These are phyloP conservation scores for Agonopterix heracliana DNA, from an alignment of 2,888 invertebrate species.

Conservation along the genomic window DNA sequence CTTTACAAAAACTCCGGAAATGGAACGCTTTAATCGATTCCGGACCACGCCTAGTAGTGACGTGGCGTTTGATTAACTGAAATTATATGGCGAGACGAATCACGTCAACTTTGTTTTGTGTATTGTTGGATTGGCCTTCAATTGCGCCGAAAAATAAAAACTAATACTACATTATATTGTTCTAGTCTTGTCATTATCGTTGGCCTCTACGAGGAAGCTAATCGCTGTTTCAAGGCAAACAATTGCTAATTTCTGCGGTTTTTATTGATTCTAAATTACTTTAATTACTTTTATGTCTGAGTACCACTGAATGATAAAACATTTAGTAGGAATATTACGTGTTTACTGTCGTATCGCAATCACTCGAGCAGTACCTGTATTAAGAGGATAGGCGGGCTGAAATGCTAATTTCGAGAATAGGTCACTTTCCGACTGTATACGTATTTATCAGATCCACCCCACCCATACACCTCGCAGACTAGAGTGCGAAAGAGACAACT, in stretches of 20 bases:
- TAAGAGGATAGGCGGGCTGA: no score
- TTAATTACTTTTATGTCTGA: constrained; percentile 5
- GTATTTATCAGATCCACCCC: no score
- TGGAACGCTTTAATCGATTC: constrained; percentile 71
- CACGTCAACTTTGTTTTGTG: constrained; percentile 63
- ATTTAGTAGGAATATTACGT: no score
- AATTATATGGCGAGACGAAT: constrained; percentile 72
- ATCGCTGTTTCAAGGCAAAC: constrained; percentile 63
- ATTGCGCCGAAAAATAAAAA: constrained; percentile 63
- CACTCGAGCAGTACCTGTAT: no score
- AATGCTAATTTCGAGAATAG: no score
- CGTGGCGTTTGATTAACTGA: constrained; percentile 67
- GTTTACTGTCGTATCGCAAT: no score
- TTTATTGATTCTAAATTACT: constrained; percentile 30
- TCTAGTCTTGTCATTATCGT: constrained; percentile 69
- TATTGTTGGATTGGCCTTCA: constrained; percentile 67
- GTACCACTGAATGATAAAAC: not conserved
- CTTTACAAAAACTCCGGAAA: constrained; percentile 69
- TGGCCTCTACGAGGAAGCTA: constrained; percentile 61
- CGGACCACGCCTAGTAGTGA: constrained; percentile 62
- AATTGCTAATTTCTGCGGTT: constrained; percentile 38
- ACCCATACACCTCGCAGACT: no score
- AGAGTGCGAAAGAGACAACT: no score
- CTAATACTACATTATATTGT: constrained; percentile 69
- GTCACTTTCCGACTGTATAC: no score